Percentiles rank a stretch among this genome's conserved stretches.
Conservation (phyloP, 2,797 vertebrate genomes). For the Streptopelia turtur region DNA sequence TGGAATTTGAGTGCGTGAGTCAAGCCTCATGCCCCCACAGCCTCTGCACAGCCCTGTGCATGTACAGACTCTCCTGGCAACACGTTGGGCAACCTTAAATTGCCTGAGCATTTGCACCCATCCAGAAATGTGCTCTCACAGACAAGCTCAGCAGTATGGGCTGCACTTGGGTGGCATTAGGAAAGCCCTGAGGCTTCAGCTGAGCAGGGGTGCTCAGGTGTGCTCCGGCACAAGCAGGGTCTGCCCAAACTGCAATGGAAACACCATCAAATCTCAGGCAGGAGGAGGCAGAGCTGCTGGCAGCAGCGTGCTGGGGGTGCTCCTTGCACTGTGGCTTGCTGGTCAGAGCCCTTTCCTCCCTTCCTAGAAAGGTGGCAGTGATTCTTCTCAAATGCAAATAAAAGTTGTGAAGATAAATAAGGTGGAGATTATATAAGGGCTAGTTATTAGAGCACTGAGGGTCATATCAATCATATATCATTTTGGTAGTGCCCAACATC, state of each 20-base stretch:
- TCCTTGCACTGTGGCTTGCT: fast-evolving
- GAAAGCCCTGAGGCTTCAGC: background rate
- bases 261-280: background rate
- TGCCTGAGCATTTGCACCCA: background rate
- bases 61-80: background rate
- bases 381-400: background rate
- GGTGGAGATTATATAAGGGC: background rate
- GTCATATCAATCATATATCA: background rate
- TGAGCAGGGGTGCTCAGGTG: background rate
- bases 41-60: fast-evolving
- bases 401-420: background rate
- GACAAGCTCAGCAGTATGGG: background rate
- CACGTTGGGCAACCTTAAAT: background rate
- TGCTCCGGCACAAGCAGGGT: background rate
- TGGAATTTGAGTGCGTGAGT: background rate
- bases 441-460: background rate
- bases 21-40: background rate
- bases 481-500: background rate
- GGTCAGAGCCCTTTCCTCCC: background rate
- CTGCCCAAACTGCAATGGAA: background rate
- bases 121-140: fast-evolving
- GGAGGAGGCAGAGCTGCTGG: background rate
- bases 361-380: fast-evolving
- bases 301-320: background rate
- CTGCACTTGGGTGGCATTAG: background rate